Percentiles rank a stretch among this genome's conserved stretches.
These are phyloP conservation scores for Oxyscelio sp. DNA, from an alignment of 2,888 invertebrate species.

Conservation along the genomic window DNA sequence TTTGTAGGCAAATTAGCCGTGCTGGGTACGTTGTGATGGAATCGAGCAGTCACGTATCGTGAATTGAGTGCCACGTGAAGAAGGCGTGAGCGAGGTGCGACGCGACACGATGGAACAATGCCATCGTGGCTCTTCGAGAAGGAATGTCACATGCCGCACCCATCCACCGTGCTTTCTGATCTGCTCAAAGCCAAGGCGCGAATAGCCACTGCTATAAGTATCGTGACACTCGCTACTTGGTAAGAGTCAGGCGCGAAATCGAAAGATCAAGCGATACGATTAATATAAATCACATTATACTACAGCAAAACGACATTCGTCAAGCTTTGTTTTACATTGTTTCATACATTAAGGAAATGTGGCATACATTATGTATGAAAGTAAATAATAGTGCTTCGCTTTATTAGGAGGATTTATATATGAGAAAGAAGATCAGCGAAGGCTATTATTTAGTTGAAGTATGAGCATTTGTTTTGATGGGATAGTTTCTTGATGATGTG, in stretches of 20 bases:
- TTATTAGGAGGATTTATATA: slow-evolving; percentile 55
- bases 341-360: slow-evolving; percentile 60
- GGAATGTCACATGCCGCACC: slow-evolving; percentile 88
- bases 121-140: slow-evolving; percentile 87
- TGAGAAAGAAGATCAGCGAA: slow-evolving; percentile 34
- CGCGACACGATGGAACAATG: slow-evolving; percentile 87
- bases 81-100: slow-evolving; percentile 88
- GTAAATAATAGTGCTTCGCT: slow-evolving; percentile 46
- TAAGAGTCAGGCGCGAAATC: slow-evolving; percentile 72
- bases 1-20: too few species aligned
- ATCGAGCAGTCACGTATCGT: too few species aligned
- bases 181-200: slow-evolving; percentile 67
- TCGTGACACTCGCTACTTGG: slow-evolving; percentile 70
- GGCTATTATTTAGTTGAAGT: slow-evolving; percentile 43
- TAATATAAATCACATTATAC: slow-evolving; percentile 67
- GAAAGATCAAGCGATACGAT: slow-evolving; percentile 70
- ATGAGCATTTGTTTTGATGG: slow-evolving; percentile 53
- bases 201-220: slow-evolving; percentile 55
- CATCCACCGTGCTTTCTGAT: slow-evolving; percentile 82
- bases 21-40: too few species aligned
- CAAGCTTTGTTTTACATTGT: slow-evolving; percentile 58
- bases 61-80: too few species aligned
- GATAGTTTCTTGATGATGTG: slow-evolving; percentile 24
- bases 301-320: slow-evolving; percentile 46
- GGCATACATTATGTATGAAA: slow-evolving; percentile 62